Evolutionary conservation across 2,888 invertebrate genomes (phyloP).

Genomic region (Rotaria macrura): DNA sequence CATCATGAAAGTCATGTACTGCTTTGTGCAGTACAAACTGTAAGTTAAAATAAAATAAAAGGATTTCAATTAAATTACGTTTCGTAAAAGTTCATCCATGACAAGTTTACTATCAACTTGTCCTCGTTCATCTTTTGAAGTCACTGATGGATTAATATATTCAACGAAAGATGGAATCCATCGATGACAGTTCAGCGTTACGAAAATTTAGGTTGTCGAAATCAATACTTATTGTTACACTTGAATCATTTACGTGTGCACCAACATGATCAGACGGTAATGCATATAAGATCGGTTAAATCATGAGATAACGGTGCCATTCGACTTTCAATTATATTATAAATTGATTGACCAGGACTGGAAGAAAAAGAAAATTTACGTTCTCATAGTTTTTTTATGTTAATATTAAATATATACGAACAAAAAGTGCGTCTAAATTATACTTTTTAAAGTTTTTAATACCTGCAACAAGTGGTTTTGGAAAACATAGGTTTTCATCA

Average conservation of each 20-base stretch:
- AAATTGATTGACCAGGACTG: background rate
- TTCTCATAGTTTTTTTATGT: no score
- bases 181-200: background rate
- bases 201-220: background rate
- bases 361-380: no score
- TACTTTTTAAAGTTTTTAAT: background rate
- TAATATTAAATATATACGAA: background rate
- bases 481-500: background rate
- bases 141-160: background rate
- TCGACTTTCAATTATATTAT: background rate
- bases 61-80: no score
- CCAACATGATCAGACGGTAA: background rate
- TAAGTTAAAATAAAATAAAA: background rate
- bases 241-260: background rate
- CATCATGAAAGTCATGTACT: background rate
- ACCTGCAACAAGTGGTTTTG: background rate
- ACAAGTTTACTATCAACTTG: background rate
- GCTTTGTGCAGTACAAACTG: constrained; percentile 12
- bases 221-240: background rate
- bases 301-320: background rate
- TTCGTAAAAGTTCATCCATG: background rate
- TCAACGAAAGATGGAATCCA: background rate
- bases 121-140: background rate
- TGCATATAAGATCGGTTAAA: background rate
- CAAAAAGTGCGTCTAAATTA: background rate